Evolutionary conservation across 2,113 vertebrate genomes (phyloP), one percentile per base, ranked within the genome.

Genomic region (Maccullochella peelii): DNA sequence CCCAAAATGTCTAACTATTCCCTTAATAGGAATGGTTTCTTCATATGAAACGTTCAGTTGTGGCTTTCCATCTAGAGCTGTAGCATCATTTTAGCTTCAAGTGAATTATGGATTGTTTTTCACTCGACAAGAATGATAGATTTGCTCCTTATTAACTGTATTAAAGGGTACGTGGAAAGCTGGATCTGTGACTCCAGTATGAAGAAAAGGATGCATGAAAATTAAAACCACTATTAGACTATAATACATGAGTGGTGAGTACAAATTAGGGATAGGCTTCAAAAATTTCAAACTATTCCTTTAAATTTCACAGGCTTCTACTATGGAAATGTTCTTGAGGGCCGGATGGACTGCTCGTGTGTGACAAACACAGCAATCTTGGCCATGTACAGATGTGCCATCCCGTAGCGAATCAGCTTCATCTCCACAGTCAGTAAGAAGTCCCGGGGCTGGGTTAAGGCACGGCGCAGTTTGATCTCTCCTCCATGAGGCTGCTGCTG

Each of bases 321-420:
- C 65, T 69, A 61, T 3, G 63, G 71, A 33, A 80, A 54, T 49
- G 55, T 71, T 55, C 58, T 76, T 2, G 59, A 74, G 14, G 87
- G 67, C 15, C 42, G 40, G 18, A 72, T 30, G n/a, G 76, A 76
- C 36, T 78, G 82, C 44, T 89, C 66, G 0, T 76, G 50, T n/a
- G 91, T 91, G 52, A 93, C 88, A 81, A 93, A 92, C 69, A 94
- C 87, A 5, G 88, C 90, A 7, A 93, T 87, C 73, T 91, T 91
- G 55, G 91, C 91, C 87, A 86, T 63, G 55, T 93, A 93, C 30
- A 89, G 59, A 63, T 92, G 85, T 10, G 69, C 14, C 8, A 21
- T 89, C 27, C 93, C 77, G 8, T 91, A 89, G 38, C 87, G 89
- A 14, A 80, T 80, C 58, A 94, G 84, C 52, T 79, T 91, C 90